phyloP scores from a whole-genome alignment of 2,888 invertebrate genomes.

The Callyntrura guangdongensis region DNA sequence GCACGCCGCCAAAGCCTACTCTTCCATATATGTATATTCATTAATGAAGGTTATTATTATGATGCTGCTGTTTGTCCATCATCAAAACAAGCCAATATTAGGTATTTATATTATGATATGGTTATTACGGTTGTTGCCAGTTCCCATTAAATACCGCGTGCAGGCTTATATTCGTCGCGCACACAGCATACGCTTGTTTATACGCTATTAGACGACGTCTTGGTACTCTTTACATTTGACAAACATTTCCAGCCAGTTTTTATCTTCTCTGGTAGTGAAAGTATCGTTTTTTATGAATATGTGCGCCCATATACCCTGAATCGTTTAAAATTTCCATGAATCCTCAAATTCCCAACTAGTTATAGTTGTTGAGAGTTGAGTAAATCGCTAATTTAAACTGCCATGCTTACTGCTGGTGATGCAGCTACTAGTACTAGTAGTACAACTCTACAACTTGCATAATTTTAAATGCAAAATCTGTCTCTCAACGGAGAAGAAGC shows the following conservation, averaged over 20 bases:
- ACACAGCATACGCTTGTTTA: background rate
- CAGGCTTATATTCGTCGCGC: background rate
- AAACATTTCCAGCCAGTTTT: constrained; percentile 34
- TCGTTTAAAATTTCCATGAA: constrained; percentile 57
- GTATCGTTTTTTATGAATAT: constrained; percentile 46
- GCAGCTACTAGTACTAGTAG: too few species aligned
- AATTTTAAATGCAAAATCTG: constrained; percentile 71
- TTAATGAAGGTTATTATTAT: constrained; percentile 3
- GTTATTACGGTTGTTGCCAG: background rate
- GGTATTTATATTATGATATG: background rate
- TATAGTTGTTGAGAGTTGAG: constrained; percentile 47
- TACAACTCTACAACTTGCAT: constrained; percentile 14
- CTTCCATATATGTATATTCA: background rate
- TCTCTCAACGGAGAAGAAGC: background rate
- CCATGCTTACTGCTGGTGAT: too few species aligned
- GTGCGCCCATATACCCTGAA: background rate
- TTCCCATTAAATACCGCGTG: background rate
- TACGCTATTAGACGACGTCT: background rate
- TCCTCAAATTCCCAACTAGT: background rate
- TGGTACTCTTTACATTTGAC: constrained; percentile 31
- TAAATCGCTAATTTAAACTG: constrained; percentile 69
- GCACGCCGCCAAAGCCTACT: too few species aligned
- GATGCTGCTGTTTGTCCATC: constrained; percentile 4
- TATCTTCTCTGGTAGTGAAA: background rate
- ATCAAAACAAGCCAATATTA: constrained; percentile 17